These are phyloP conservation scores for Lepidothrix coronata DNA, from an alignment of 2,113 vertebrate species.

Conservation along the genomic window DNA sequence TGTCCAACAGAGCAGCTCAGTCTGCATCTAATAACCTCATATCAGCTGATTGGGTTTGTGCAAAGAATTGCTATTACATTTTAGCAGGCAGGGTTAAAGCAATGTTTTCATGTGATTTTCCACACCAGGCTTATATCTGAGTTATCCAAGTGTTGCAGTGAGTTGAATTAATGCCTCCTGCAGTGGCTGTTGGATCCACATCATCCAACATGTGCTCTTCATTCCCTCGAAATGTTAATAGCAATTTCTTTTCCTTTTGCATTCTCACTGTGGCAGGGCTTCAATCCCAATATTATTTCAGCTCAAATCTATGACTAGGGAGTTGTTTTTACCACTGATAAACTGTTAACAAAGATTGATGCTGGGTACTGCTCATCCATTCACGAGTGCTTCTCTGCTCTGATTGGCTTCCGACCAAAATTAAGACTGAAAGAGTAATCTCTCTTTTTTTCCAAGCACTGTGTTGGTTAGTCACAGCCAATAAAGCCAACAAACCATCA, in stretches of 20 bases:
- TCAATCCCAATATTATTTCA: slow-evolving; percentile 39
- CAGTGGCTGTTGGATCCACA: background rate
- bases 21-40: slow-evolving; percentile 17
- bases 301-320: background rate
- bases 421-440: slow-evolving; percentile 29
- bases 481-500: background rate
- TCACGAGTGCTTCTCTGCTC: slow-evolving; percentile 12
- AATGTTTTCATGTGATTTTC: slow-evolving; percentile 18
- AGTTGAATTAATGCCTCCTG: slow-evolving; percentile 26
- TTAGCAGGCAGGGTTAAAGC: slow-evolving; percentile 15
- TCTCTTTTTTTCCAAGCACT: background rate
- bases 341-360: slow-evolving; percentile 47
- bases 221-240: background rate
- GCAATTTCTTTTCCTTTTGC: background rate
- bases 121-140: background rate
- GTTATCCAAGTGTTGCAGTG: background rate
- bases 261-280: slow-evolving; percentile 1
- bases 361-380: background rate
- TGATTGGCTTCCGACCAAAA: slow-evolving; percentile 31
- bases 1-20: background rate
- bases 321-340: slow-evolving; percentile 12
- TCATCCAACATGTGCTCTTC: background rate
- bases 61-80: slow-evolving; percentile 5
- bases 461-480: background rate
- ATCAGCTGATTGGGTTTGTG: background rate